Evolutionary conservation across 2,797 vertebrate species (phyloP), one percentile per base, ranked within the genome.

Genomic region (Characodon lateralis): DNA sequence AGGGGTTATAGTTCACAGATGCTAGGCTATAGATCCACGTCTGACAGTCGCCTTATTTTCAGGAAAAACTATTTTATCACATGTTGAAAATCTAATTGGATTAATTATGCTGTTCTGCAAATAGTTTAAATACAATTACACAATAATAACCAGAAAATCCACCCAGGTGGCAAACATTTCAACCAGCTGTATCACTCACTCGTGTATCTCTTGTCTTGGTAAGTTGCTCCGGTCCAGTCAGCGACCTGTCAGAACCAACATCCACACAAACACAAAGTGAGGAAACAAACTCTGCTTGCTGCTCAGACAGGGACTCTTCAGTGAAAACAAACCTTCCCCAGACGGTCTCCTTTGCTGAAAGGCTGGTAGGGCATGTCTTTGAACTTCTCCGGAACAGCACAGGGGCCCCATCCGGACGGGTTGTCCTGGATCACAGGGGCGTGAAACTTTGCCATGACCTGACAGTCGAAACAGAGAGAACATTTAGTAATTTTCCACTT

Each of bases 291-390:
- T n/a, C 3, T 22, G 2, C 0, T 0, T 0, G 10, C 0, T 43
- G 68, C 2, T 55, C 24, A 31, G 0, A 35, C 13, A 0, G 0
- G 0, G 41, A 1, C 53, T 9, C 2, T 28, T 20, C 3, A 0
- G 24, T 8, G 22, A 68, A 6, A 9, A 74, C 90, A 35, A 50
- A 99, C 98, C 97, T 99, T 99, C 70, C 98, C 98, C 56, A 99
- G 95, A 5, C 98, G 96, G 80, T 99, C 98, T 87, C 98, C 98
- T 93, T 99, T 99, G 88, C 98, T 99, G 93, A 99, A 99, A 0
- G 98, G 98, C 93, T 99, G 98, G 92, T 99, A 99, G 0, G 98
- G 98, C 98, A 99, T 99, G 81, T 99, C 98, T 89, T 96, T 97
- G 82, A 99, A 99, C 91, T 99, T 99, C 70, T 99, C 98, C 0